Evolutionary conservation across 2,888 invertebrate genomes (phyloP).

Genomic region (Seira ritae): DNA sequence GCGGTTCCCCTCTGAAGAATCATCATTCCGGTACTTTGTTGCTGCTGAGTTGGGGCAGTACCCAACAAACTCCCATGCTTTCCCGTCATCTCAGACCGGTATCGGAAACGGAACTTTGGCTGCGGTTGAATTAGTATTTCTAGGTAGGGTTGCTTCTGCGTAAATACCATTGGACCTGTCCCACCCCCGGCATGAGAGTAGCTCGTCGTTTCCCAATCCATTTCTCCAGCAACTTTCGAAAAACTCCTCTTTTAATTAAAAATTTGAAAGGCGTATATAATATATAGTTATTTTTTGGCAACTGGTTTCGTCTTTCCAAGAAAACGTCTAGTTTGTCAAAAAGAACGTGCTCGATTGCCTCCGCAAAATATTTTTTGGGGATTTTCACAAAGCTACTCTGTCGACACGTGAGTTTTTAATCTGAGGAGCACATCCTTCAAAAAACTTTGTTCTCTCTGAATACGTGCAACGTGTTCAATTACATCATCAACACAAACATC

Average conservation of each 20-base stretch:
- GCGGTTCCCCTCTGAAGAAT: not conserved
- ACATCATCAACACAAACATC: conserved; percentile 42
- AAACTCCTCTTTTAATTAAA: too few relatives aligned
- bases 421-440: too few relatives aligned
- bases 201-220: conserved; percentile 62
- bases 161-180: conserved; percentile 18
- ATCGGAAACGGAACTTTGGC: conserved; percentile 88
- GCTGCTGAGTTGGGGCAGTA: conserved; percentile 66
- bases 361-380: too few relatives aligned
- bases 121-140: conserved; percentile 85
- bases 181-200: conserved; percentile 17
- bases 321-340: too few relatives aligned
- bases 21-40: not conserved
- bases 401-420: too few relatives aligned
- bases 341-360: too few relatives aligned
- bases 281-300: too few relatives aligned
- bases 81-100: conserved; percentile 91
- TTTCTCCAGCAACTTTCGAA: not conserved
- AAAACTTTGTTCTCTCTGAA: too few relatives aligned
- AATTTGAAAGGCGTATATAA: too few relatives aligned
- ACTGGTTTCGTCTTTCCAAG: too few relatives aligned
- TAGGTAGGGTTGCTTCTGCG: conserved; percentile 77
- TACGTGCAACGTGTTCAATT: conserved; percentile 42
- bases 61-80: conserved; percentile 88
- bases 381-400: too few relatives aligned